A percentile compares a stretch with the other conserved stretches of the same genome.
Conservation (phyloP, 2,113 vertebrate species). For the Orthonyx spaldingii region DNA sequence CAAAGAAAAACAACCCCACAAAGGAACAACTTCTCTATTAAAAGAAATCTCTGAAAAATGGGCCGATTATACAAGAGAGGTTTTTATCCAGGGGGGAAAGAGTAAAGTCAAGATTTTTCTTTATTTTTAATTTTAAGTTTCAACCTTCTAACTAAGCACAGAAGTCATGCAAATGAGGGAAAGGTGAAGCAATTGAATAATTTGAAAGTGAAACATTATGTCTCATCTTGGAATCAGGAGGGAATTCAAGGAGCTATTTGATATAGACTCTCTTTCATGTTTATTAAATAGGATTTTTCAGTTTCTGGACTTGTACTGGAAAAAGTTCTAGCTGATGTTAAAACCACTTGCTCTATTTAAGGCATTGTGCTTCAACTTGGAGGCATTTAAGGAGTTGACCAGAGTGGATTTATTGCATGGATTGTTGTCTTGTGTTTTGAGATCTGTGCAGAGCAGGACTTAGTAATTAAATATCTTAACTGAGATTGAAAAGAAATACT, state of each 20-base stretch:
- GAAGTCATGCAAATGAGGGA: neutral
- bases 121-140: neutral
- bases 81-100: neutral
- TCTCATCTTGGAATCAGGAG: neutral
- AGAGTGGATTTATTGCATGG: neutral
- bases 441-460: neutral
- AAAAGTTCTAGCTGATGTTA: neutral
- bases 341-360: neutral
- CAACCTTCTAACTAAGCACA: neutral
- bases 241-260: conserved; percentile 12
- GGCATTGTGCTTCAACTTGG: neutral
- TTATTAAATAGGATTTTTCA: neutral
- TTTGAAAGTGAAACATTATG: neutral
- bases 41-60: neutral
- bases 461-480: neutral
- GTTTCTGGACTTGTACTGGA: neutral
- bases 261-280: neutral
- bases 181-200: neutral
- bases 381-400: neutral
- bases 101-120: neutral
- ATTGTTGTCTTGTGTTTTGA: neutral
- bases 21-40: neutral
- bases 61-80: neutral
- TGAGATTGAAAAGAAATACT: neutral
- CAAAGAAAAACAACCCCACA: neutral